These are phyloP conservation scores for Saiga tatarica DNA, from an alignment of 2,113 vertebrate species.

Conservation along the genomic window DNA sequence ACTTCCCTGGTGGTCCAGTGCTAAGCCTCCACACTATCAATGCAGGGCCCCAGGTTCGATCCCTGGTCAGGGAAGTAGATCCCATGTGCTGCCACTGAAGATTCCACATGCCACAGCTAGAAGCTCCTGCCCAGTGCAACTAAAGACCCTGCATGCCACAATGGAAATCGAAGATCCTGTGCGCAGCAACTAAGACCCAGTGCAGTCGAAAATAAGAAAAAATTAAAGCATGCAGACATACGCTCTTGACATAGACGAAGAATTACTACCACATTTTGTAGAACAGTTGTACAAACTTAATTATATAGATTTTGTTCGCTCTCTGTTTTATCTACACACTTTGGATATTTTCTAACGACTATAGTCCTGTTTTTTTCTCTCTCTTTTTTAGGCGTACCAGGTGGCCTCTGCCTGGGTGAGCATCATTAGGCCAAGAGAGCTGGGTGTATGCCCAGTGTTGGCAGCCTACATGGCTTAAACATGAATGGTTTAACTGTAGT, in stretches of 20 bases:
- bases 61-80: neutral
- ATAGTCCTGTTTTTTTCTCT: neutral
- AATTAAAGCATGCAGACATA: neutral
- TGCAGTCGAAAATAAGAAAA: neutral
- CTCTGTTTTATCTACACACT: neutral
- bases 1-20: neutral
- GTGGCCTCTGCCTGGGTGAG: slow-evolving; percentile 24
- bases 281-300: neutral
- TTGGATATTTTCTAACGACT: neutral
- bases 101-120: neutral
- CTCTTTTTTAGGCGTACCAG: neutral
- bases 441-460: neutral
- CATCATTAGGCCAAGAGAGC: neutral
- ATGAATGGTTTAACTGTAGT: neutral
- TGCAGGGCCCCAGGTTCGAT: neutral
- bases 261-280: neutral
- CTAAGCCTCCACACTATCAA: neutral
- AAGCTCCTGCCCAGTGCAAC: neutral
- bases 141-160: neutral
- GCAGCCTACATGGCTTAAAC: neutral
- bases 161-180: neutral
- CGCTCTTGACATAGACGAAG: neutral
- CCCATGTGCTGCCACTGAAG: neutral
- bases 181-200: neutral
- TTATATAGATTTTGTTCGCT: neutral